Conservation (phyloP, 2,888 invertebrate genomes). For the Amphipoea lucens region DNA sequence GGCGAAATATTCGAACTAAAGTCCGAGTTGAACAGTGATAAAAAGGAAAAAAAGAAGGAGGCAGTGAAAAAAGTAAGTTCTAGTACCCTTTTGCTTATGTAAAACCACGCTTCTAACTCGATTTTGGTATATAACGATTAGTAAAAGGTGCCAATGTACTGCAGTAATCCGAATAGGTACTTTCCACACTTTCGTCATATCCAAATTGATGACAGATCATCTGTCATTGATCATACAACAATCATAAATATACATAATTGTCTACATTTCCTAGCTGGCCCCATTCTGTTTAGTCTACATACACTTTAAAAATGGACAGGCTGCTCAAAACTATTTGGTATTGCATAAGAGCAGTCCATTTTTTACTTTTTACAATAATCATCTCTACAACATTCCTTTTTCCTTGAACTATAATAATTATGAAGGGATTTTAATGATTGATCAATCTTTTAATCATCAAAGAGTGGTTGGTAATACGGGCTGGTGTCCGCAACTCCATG, state of each 20-base stretch:
- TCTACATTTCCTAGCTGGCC: not conserved
- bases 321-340: not conserved
- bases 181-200: not conserved
- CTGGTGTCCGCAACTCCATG: no score
- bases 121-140: not conserved
- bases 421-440: not conserved
- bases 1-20: conserved; percentile 99
- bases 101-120: not conserved
- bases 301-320: not conserved
- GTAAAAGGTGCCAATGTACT: not conserved
- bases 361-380: not conserved
- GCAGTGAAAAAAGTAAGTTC: conserved; percentile 98
- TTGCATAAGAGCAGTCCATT: conserved; percentile 39
- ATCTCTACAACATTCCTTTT: not conserved
- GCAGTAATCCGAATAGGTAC: not conserved
- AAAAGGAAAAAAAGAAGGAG: conserved; percentile 99
- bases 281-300: not conserved
- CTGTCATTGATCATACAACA: conserved; percentile 14
- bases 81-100: not conserved
- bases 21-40: conserved; percentile 99
- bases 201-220: conserved; percentile 28
- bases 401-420: not conserved
- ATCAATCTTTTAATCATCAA: not conserved
- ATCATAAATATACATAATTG: rapidly evolving
- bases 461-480: no score